These are phyloP conservation scores for Heliocidaris tuberculata DNA, from an alignment of 35 echinoderm and acorn worm species.

Conservation along the genomic window DNA sequence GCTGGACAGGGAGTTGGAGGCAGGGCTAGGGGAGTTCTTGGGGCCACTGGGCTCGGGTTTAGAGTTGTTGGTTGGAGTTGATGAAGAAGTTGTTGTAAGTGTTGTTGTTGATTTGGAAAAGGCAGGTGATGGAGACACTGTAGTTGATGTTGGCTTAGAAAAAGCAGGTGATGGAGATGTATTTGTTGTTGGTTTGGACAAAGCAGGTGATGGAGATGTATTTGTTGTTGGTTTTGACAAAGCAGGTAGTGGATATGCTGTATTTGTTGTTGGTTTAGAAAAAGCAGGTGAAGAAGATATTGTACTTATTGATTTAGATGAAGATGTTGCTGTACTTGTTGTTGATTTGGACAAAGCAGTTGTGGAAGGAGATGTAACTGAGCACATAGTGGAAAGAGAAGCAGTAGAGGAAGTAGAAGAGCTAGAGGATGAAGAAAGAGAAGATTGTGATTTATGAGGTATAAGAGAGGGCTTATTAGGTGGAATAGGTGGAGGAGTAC, in stretches of 20 bases:
- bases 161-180: conserved; percentile 41
- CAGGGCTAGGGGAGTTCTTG: conserved; percentile 49
- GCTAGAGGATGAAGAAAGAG: conserved; percentile 59
- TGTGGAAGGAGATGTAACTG: not conserved
- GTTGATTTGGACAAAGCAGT: not conserved
- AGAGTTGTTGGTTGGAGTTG: conserved; percentile 19
- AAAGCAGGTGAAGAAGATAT: conserved; percentile 20
- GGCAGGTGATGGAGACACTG: not conserved
- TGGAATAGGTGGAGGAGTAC: conserved; percentile 88
- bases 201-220: conserved; percentile 39
- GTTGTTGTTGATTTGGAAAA: conserved; percentile 22
- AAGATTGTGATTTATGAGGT: conserved; percentile 87
- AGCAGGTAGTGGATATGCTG: not conserved
- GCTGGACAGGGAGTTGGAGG: conserved; percentile 52
- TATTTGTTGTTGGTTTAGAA: not conserved
- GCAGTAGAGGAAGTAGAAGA: conserved; percentile 20
- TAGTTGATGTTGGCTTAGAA: conserved; percentile 13
- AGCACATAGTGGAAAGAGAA: not conserved
- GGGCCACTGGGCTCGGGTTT: conserved; percentile 53
- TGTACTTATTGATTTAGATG: not conserved
- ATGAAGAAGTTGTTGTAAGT: not conserved
- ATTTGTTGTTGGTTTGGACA: not conserved
- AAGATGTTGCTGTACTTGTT: conserved; percentile 4
- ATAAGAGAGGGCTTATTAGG: conserved; percentile 98
- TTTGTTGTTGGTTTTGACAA: not conserved